These are phyloP conservation scores for Daktulosphaira vitifoliae DNA, from an alignment of 1,140 invertebrate genomes.

Conservation along the genomic window DNA sequence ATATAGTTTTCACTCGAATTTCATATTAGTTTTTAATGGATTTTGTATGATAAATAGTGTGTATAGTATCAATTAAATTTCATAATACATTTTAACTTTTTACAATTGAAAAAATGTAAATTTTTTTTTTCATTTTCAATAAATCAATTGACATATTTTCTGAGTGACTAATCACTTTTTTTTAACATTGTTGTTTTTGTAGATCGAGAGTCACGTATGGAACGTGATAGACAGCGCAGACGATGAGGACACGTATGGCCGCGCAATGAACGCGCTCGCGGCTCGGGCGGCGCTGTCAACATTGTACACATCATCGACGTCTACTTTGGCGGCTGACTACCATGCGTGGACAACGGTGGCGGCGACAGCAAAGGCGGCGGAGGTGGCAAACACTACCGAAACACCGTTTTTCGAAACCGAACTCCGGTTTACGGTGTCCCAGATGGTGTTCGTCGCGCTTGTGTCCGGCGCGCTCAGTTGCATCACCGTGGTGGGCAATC, in stretches of 20 bases:
- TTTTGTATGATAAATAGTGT: too few species aligned
- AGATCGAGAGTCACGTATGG: too few species aligned
- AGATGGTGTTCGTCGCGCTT: constrained; percentile 42
- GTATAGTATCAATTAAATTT: too few species aligned
- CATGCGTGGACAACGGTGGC: neutral
- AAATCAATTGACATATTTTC: too few species aligned
- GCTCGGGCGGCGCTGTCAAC: constrained; percentile 32
- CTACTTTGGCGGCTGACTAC: too few species aligned
- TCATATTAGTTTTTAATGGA: too few species aligned
- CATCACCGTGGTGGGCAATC: constrained; percentile 57
- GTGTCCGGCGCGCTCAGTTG: constrained; percentile 69
- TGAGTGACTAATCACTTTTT: too few species aligned
- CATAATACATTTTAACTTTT: too few species aligned
- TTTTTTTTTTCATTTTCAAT: too few species aligned
- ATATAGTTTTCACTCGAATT: too few species aligned
- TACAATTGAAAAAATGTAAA: too few species aligned
- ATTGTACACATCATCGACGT: constrained; percentile 15
- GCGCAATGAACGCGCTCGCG: constrained; percentile 28
- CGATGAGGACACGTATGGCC: constrained; percentile 3
- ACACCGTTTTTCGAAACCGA: neutral
- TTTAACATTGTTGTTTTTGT: too few species aligned
- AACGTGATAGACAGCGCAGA: neutral
- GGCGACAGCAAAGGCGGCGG: constrained; percentile 13
- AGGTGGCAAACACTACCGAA: constrained; percentile 4
- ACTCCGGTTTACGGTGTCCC: constrained; percentile 24